Percentiles rank a stretch among this genome's conserved stretches.
Conservation (phyloP, 2,888 invertebrate genomes). For the Conops quadrifasciatus region DNA sequence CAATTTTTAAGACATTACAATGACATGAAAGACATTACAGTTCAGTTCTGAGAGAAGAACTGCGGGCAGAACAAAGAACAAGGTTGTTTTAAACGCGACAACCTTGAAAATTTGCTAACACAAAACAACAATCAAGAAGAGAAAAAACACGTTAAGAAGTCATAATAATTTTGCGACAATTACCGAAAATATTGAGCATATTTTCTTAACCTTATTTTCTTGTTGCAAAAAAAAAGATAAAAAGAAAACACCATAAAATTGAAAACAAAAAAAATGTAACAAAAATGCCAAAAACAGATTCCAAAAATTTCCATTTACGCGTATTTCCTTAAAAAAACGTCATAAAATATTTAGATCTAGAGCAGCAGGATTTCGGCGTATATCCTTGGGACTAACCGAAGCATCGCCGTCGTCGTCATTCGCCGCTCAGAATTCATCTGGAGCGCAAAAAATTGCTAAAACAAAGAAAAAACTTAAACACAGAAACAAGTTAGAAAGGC, state of each 20-base stretch:
- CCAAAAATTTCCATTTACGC: not conserved
- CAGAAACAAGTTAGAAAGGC: not conserved
- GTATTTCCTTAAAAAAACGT: constrained; percentile 28
- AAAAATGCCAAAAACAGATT: not conserved
- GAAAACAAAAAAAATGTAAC: not conserved
- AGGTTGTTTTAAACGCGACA: constrained; percentile 4
- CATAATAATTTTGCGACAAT: not conserved
- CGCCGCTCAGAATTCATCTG: constrained; percentile 24
- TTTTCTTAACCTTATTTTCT: too few species aligned
- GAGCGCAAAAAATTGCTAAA: constrained; percentile 24
- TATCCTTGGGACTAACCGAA: not conserved
- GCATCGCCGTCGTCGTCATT: not conserved
- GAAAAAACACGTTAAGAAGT: not conserved
- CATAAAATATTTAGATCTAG: constrained; percentile 34
- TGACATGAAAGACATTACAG: too few species aligned
- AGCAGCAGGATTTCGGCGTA: constrained; percentile 4
- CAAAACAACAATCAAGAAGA: not conserved
- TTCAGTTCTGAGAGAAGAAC: not conserved
- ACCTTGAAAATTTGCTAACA: constrained; percentile 27
- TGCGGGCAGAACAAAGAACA: not conserved
- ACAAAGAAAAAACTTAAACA: not conserved
- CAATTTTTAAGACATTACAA: constrained; percentile 54
- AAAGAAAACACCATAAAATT: constrained; percentile 10
- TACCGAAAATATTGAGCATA: not conserved
- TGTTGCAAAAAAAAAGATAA: not conserved